Evolutionary conservation across 2,113 vertebrate genomes (phyloP).

Genomic region (Rynchops niger): DNA sequence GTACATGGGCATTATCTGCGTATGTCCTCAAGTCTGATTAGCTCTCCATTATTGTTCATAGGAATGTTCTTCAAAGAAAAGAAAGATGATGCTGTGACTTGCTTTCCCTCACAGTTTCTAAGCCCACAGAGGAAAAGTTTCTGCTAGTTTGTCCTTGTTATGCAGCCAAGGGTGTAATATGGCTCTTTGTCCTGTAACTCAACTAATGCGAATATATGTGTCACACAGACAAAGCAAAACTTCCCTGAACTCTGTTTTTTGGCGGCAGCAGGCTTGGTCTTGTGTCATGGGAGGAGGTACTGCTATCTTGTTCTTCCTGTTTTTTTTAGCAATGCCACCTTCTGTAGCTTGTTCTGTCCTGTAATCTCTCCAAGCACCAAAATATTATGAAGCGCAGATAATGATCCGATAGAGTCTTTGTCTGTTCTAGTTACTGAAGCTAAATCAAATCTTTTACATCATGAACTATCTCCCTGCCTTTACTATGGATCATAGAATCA

Average conservation of each 20-base stretch:
- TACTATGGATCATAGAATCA: not conserved
- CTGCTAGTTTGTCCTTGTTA: constrained; percentile 12
- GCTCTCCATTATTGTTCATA: not conserved
- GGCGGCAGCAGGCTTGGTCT: not conserved
- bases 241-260: not conserved
- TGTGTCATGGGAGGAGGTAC: not conserved
- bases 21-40: not conserved
- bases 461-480: not conserved
- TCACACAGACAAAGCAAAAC: constrained; percentile 11
- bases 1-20: not conserved
- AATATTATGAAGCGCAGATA: not conserved
- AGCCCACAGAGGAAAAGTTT: not conserved
- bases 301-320: constrained; percentile 35
- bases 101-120: not conserved
- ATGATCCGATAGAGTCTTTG: not conserved
- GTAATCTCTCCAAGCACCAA: not conserved
- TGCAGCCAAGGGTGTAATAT: not conserved
- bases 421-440: not conserved
- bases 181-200: not conserved
- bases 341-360: constrained; percentile 21
- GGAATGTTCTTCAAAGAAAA: not conserved
- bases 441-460: not conserved
- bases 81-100: not conserved
- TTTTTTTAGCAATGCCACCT: not conserved
- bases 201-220: constrained; percentile 1